These are phyloP conservation scores for Dicrostonyx torquatus DNA, from an alignment of 2,797 vertebrate species.

Conservation along the genomic window DNA sequence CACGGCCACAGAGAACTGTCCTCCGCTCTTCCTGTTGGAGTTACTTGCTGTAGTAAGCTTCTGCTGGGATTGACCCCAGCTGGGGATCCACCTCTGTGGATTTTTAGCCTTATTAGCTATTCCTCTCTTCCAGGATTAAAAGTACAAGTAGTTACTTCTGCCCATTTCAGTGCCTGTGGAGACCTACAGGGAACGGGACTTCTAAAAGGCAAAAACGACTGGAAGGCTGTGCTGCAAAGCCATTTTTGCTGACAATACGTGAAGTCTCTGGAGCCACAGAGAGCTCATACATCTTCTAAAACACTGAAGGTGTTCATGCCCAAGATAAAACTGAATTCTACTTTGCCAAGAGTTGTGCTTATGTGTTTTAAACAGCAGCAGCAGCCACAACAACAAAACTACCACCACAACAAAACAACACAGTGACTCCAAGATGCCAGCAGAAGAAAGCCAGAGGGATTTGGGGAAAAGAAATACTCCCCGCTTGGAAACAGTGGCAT, in stretches of 20 bases:
- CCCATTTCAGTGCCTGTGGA: neutral
- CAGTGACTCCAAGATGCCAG: neutral
- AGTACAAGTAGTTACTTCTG: neutral
- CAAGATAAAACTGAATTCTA: neutral
- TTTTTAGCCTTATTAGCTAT: neutral
- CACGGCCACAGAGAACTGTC: neutral
- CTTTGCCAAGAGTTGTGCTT: neutral
- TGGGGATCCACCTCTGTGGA: no score
- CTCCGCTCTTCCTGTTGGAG: neutral
- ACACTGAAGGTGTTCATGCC: neutral
- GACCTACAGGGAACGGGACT: neutral
- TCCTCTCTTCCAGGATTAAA: neutral
- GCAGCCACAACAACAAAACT: no score
- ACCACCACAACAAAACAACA: neutral
- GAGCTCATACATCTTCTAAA: neutral
- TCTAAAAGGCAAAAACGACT: neutral
- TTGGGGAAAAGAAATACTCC: neutral
- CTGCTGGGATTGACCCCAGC: no score
- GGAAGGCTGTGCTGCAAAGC: neutral
- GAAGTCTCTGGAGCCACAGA: neutral
- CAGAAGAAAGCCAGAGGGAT: neutral
- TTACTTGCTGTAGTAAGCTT: neutral
- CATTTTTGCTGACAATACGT: neutral
- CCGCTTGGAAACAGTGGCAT: neutral
- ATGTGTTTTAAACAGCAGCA: neutral